phyloP scores from a whole-genome alignment of 2,888 invertebrate genomes.

The Lithophane semibrunnea region DNA sequence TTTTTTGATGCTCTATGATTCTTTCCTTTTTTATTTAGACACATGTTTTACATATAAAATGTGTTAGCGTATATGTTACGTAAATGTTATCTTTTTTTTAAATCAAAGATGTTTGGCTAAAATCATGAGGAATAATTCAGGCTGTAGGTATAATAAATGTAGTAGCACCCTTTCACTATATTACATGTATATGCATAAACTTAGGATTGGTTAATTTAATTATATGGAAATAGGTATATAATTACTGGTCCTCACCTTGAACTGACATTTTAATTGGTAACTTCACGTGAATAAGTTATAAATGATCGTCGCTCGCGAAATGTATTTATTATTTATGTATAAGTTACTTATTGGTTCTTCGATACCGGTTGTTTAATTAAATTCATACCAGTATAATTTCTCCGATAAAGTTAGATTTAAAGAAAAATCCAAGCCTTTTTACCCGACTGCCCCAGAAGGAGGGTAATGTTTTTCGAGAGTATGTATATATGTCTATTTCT shows the following conservation, averaged over 20 bases:
- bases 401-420: background rate
- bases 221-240: slow-evolving; percentile 11
- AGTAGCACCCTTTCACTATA: background rate
- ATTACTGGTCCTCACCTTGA: slow-evolving; percentile 14
- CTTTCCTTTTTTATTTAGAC: no score
- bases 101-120: background rate
- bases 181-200: background rate
- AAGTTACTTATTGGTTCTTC: background rate
- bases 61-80: no score
- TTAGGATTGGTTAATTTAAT: slow-evolving; percentile 16
- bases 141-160: background rate
- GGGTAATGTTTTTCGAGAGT: no score
- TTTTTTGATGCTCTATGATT: no score
- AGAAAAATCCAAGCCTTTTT: background rate
- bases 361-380: background rate
- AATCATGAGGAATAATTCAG: background rate
- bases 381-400: background rate
- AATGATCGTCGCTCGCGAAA: background rate
- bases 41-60: no score
- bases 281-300: slow-evolving; percentile 15
- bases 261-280: slow-evolving; percentile 4
- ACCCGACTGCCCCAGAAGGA: background rate
- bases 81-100: no score
- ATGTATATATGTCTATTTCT: no score
- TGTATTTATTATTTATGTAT: background rate